Evolutionary conservation across 2,888 invertebrate genomes (phyloP).

Genomic region (Caenorhabditis sp.): DNA sequence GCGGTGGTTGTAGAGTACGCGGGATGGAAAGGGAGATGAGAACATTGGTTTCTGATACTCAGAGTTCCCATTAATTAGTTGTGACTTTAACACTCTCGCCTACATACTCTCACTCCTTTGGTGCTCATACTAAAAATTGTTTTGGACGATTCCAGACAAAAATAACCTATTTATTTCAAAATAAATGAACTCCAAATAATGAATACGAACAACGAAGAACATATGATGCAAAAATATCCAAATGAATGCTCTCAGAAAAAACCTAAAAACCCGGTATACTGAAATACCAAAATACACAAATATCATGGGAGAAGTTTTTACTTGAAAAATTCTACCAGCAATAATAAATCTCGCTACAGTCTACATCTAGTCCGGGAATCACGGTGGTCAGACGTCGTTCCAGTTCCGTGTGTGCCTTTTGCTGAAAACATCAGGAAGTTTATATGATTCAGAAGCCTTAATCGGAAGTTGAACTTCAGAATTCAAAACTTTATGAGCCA

Average conservation of each 20-base stretch:
- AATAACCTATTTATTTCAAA: neutral
- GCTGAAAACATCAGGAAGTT: constrained; percentile 47
- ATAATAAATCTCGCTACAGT: constrained; percentile 74
- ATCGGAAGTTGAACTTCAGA: no score
- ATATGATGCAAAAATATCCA: neutral
- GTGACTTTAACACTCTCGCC: no score
- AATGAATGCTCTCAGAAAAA: constrained; percentile 18
- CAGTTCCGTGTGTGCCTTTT: constrained; percentile 71
- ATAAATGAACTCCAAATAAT: no score
- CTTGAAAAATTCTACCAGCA: constrained; percentile 58
- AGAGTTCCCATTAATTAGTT: no score
- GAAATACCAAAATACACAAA: constrained; percentile 4
- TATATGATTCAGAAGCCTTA: no score
- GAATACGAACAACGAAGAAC: no score
- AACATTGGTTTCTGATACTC: no score
- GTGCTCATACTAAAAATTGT: no score
- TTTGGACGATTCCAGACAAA: no score
- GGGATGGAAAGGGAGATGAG: no score
- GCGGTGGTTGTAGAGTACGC: neutral
- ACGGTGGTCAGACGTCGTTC: constrained; percentile 66
- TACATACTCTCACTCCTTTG: no score
- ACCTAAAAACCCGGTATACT: constrained; percentile 43
- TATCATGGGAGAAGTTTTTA: constrained; percentile 9
- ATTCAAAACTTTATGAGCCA: no score
- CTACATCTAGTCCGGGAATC: constrained; percentile 70